Conservation (phyloP, 2,797 vertebrate species). For the Acanthurus tractus region DNA sequence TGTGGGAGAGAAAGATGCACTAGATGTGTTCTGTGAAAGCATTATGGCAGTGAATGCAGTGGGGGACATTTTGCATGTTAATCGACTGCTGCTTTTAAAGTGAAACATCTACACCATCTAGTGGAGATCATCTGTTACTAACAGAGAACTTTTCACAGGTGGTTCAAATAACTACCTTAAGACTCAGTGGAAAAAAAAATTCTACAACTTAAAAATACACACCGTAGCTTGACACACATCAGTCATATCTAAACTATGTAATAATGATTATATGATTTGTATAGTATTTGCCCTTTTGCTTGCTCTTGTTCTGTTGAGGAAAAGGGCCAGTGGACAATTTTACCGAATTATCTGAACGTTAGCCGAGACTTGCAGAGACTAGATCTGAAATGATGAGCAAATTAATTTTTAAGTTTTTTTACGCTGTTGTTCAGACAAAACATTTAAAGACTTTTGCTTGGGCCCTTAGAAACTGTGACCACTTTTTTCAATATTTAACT, state of each 20-base stretch:
- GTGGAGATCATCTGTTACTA: slow-evolving; percentile 54
- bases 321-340: not conserved
- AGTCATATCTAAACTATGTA: not conserved
- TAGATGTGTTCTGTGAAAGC: slow-evolving; percentile 28
- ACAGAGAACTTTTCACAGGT: not conserved
- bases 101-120: slow-evolving; percentile 66
- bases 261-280: no score
- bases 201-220: not conserved
- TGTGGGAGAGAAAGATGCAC: slow-evolving; percentile 34
- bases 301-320: not conserved
- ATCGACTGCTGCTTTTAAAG: not conserved
- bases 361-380: not conserved
- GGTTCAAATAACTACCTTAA: not conserved
- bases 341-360: not conserved
- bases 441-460: not conserved
- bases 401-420: no score
- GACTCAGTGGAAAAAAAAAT: no score
- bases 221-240: not conserved
- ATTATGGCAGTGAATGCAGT: slow-evolving; percentile 34
- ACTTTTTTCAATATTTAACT: not conserved
- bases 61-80: slow-evolving; percentile 7
- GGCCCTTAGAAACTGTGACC: not conserved
- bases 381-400: not conserved
- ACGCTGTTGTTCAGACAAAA: no score
- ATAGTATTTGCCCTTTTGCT: not conserved